Base-by-base conservation (phyloP, 2,888 invertebrate species). In the Pachycephus smyrnensis region DNA sequence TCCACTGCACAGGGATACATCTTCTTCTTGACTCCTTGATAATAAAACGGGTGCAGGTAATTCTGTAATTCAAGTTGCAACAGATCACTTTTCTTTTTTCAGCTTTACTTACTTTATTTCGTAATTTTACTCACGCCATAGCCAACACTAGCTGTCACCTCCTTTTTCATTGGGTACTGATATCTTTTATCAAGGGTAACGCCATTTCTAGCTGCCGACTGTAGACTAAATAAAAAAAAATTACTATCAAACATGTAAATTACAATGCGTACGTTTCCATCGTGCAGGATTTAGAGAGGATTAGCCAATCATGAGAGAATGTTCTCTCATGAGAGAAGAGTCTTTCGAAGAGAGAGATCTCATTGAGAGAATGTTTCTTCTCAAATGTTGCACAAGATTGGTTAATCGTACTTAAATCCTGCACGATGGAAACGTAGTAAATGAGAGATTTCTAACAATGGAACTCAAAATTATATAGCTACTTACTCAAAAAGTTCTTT, bases 1-100 rank as follows among this genome's bases (percentile, higher is more conserved):
- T 77, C 75, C 30, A 77, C 77, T 69, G 77, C 77, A 69, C 77
- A 77, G 15, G 77, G 77, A 36, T 77, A 77, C 77, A 77, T 77
- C 40, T 71, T 77, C 69, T 77, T 71, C 30, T 69, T 77, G 11
- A 55, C n/a, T 15, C 75, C 77, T 30, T 32, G 69, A 36, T 77
- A 77, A 69, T 77, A 77, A 36, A 77, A 31, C 15, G 77, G 77
- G 40, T 77, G 77, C 37, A 77, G 69, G n/a, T 77, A 75, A 75
- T 77, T 74, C 77, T 77, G 75, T 36, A 68, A 69, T 75, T 30
- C n/a, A 40, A 69, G 11, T 68, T 36, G n/a, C 15, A 35, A 73
- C 69, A 68, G 23, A 77, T 35, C 30, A 12, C 4, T 68, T 9
- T 31, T 73, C 30, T n/a, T 33, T 36, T n/a, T 30, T n/a, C 31